Conservation (phyloP, 1,140 invertebrate species). For the Chlorops oryzae region DNA sequence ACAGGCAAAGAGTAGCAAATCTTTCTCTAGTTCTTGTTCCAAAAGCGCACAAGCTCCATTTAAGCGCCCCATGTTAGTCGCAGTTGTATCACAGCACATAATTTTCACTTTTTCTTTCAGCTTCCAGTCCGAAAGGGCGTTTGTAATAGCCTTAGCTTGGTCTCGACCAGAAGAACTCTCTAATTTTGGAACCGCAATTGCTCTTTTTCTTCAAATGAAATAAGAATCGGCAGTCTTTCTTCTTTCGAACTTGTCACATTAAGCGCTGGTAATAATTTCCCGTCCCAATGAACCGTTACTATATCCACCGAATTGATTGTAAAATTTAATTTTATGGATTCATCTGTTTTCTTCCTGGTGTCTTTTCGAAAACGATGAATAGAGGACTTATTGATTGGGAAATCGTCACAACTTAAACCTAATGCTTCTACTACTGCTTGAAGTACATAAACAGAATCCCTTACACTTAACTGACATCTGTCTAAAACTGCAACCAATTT, state of each 20-base stretch:
- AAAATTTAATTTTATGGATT: constrained; percentile 10
- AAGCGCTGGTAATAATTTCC: constrained; percentile 1
- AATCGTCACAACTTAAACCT: constrained; percentile 1
- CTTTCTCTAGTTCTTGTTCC: constrained; percentile 12
- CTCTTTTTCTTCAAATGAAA: constrained; percentile 7
- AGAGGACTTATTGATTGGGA: constrained; percentile 8
- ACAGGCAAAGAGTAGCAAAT: constrained; percentile 7
- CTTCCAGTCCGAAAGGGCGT: constrained; percentile 7
- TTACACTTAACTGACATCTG: constrained; percentile 8
- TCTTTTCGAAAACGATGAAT: constrained; percentile 9
- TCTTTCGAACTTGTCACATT: constrained; percentile 2
- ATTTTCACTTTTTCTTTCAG: constrained; percentile 13
- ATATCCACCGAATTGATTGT: background rate
- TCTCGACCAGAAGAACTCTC: constrained; percentile 12
- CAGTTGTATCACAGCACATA: constrained; percentile 14
- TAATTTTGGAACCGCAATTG: constrained; percentile 9
- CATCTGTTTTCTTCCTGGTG: constrained; percentile 9
- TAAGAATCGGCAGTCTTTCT: constrained; percentile 8
- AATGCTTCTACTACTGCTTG: constrained; percentile 3
- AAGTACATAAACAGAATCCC: constrained; percentile 6
- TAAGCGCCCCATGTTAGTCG: constrained; percentile 12
- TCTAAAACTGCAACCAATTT: constrained; percentile 14
- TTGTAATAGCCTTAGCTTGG: too few species aligned
- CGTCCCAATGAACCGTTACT: constrained; percentile 9
- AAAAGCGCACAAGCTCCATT: constrained; percentile 8